Conservation (phyloP, 2,888 invertebrate genomes). For the Andrena marginata region DNA sequence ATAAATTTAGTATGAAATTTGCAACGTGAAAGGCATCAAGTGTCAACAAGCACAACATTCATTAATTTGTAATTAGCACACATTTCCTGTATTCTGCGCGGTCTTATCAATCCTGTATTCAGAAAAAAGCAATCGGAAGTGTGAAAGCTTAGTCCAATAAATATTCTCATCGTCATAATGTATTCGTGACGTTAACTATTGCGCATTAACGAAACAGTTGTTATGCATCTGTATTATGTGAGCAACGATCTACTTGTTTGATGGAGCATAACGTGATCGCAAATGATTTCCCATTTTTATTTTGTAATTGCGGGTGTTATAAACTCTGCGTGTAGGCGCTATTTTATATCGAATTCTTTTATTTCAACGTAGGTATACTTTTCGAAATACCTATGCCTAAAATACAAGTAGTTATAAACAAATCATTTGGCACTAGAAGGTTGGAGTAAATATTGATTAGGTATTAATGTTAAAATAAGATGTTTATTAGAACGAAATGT, state of each 20-base stretch:
- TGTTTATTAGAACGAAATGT: background rate
- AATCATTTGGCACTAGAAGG: too few species aligned
- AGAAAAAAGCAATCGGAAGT: conserved; percentile 7
- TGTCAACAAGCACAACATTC: background rate
- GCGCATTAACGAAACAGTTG: conserved; percentile 17
- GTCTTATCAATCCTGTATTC: background rate
- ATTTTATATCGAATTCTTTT: background rate
- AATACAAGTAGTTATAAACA: too few species aligned
- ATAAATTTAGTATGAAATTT: background rate
- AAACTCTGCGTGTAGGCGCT: background rate
- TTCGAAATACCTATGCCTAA: too few species aligned
- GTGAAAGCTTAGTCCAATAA: background rate
- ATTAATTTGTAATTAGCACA: background rate
- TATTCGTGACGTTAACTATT: conserved; percentile 23
- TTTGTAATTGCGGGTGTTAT: background rate
- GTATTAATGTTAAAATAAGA: background rate
- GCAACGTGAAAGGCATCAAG: background rate
- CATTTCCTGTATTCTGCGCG: background rate
- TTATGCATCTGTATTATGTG: conserved; percentile 2
- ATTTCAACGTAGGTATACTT: background rate
- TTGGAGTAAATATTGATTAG: too few species aligned
- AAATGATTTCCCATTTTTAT: background rate
- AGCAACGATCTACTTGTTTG: conserved; percentile 27
- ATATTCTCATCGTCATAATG: conserved; percentile 19
- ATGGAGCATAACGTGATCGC: conserved; percentile 17